Percentiles rank a stretch among this genome's conserved stretches.
Evolutionary conservation across 2,888 invertebrate species (phyloP).

Genomic region (Hypercompe scribonia): DNA sequence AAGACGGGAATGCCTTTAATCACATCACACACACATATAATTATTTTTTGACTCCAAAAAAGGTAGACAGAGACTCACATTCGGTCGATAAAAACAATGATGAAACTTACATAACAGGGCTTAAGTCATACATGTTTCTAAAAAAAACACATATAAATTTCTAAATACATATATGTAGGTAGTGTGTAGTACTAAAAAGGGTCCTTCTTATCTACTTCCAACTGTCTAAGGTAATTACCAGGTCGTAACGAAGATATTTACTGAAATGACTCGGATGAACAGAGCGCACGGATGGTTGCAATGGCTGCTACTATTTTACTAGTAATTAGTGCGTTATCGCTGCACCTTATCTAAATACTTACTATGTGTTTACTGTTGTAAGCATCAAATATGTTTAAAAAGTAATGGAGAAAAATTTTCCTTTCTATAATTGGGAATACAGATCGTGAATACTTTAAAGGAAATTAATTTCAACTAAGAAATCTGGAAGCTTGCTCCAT

Average conservation of each 20-base stretch:
- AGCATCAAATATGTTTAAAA: slow-evolving; percentile 1
- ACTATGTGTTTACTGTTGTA: slow-evolving; percentile 5
- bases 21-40: background rate
- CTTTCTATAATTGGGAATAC: background rate
- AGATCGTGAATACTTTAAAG: too few species aligned
- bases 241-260: slow-evolving; percentile 36
- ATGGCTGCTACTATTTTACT: background rate
- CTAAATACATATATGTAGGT: background rate
- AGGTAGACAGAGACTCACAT: too few species aligned
- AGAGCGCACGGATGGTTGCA: background rate
- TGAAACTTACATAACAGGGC: too few species aligned
- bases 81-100: too few species aligned
- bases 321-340: slow-evolving; percentile 32
- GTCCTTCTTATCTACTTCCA: slow-evolving; percentile 45
- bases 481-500: too few species aligned
- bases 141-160: too few species aligned
- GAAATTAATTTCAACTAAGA: too few species aligned
- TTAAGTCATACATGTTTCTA: too few species aligned
- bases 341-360: slow-evolving; percentile 12
- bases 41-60: background rate
- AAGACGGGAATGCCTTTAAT: background rate
- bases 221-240: slow-evolving; percentile 54
- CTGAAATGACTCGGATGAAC: slow-evolving; percentile 2
- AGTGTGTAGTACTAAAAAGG: slow-evolving; percentile 27
- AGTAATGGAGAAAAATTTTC: background rate